Conservation (phyloP, 2,797 vertebrate species). For the Pangasius mekongensis region DNA sequence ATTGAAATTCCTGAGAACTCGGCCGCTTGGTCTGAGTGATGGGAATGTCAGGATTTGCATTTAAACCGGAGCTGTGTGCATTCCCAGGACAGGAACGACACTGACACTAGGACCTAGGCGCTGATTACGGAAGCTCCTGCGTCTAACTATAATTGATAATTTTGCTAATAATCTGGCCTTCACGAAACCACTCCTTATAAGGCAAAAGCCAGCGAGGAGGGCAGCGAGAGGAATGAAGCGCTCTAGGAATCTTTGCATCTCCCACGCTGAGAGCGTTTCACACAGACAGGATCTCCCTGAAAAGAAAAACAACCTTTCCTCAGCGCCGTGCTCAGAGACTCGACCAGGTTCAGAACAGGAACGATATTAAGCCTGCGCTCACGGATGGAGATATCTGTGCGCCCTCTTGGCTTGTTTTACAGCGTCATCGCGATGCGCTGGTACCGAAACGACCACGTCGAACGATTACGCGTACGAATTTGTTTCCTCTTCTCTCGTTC, state of each 20-base stretch:
- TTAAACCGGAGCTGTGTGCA: slow-evolving; percentile 71
- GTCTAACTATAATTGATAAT: slow-evolving; percentile 8
- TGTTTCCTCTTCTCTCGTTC: not conserved
- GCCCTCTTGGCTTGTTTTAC: not conserved
- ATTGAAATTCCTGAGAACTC: slow-evolving; percentile 48
- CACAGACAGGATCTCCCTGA: not conserved
- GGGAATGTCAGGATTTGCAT: slow-evolving; percentile 82
- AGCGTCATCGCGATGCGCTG: not conserved
- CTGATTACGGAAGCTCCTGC: slow-evolving; percentile 65
- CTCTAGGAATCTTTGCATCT: slow-evolving; percentile 17
- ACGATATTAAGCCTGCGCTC: not conserved
- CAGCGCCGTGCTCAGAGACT: not conserved
- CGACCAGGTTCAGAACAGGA: not conserved
- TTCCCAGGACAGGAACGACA: slow-evolving; percentile 66
- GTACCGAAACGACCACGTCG: not conserved
- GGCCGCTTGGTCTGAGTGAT: slow-evolving; percentile 60
- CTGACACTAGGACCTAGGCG: slow-evolving; percentile 42
- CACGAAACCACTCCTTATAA: slow-evolving; percentile 22
- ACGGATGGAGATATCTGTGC: not conserved
- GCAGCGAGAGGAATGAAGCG: not conserved
- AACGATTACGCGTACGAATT: too few species aligned
- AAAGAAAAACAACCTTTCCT: not conserved
- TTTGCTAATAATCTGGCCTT: not conserved
- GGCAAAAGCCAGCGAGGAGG: not conserved
- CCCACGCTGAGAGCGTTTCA: not conserved